Evolutionary conservation across 30 jellyfish, hydroid and myxozoan genomes (phyloP), one percentile per base, ranked within the genome.

Genomic region (Chrysaora quinquecirrha): DNA sequence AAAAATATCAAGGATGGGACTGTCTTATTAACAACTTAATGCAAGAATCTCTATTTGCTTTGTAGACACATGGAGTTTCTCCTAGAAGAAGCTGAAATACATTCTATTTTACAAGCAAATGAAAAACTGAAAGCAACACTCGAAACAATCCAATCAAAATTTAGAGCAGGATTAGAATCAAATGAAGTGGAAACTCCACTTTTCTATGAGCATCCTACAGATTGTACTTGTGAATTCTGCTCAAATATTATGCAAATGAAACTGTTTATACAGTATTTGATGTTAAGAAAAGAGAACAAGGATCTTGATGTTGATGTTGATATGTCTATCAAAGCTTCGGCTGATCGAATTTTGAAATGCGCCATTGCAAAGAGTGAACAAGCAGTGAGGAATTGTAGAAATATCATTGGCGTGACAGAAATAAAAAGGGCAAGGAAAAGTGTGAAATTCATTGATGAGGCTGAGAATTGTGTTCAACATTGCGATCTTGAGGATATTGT

Each of bases 11-110:
- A n/a, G n/a, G n/a, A n/a, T n/a, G n/a, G n/a, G n/a, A n/a, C n/a
- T n/a, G n/a, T n/a, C n/a, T n/a, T n/a, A n/a, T n/a, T n/a, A n/a
- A n/a, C n/a, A n/a, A n/a, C n/a, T n/a, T n/a, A n/a, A n/a, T n/a
- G n/a, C n/a, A n/a, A n/a, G n/a, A n/a, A n/a, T n/a, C n/a, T 52
- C 25, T 25, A 52, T 60, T 76, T 21, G 11, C 12, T 63, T 24
- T 0, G 28, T 29, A 80, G 90, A 63, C 54, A 52, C 22, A 24
- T 48, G 19, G 83, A 80, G 76, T 80, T 80, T 54, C 78, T 66
- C 1, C 1, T 30, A 4, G 90, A 80, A 32, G 90, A 80, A 46
- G 90, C 90, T 3, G 82, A 80, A 46, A 60, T 71, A 0, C 47
- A 79, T 18, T 48, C 66, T 1, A 22, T 65, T n/a, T 48, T 73